These are phyloP conservation scores for Ictalurus punctatus DNA, from an alignment of 2,113 vertebrate genomes.

Conservation along the genomic window DNA sequence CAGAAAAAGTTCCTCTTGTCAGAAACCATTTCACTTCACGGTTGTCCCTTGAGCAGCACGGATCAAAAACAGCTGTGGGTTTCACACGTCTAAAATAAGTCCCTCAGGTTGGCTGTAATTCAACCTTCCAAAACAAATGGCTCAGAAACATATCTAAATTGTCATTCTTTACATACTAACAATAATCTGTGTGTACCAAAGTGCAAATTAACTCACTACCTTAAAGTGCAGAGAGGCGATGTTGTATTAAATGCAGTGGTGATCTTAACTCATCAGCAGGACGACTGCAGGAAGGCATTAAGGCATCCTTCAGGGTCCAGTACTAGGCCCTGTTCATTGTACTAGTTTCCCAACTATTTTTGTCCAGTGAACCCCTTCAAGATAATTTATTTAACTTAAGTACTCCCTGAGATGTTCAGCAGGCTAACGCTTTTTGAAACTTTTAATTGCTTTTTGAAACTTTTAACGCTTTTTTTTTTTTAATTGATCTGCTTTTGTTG, in stretches of 20 bases:
- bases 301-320: background rate
- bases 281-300: background rate
- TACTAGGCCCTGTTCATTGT: background rate
- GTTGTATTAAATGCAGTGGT: background rate
- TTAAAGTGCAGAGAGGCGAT: background rate
- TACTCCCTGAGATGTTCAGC: background rate
- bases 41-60: background rate
- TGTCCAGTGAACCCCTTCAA: background rate
- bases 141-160: background rate
- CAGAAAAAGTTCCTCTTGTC: background rate
- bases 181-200: background rate
- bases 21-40: background rate
- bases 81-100: slow-evolving; percentile 8
- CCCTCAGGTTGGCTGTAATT: background rate
- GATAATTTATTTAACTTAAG: background rate
- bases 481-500: background rate
- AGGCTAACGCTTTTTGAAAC: background rate
- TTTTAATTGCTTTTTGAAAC: background rate
- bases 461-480: too few relatives aligned
- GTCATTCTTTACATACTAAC: background rate
- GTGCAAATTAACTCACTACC: background rate
- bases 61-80: slow-evolving; percentile 1
- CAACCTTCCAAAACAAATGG: background rate
- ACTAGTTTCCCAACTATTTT: background rate
- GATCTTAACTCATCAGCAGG: background rate